phyloP scores from a whole-genome alignment of 2,797 vertebrate genomes.

The Onychomys leucogaster region DNA sequence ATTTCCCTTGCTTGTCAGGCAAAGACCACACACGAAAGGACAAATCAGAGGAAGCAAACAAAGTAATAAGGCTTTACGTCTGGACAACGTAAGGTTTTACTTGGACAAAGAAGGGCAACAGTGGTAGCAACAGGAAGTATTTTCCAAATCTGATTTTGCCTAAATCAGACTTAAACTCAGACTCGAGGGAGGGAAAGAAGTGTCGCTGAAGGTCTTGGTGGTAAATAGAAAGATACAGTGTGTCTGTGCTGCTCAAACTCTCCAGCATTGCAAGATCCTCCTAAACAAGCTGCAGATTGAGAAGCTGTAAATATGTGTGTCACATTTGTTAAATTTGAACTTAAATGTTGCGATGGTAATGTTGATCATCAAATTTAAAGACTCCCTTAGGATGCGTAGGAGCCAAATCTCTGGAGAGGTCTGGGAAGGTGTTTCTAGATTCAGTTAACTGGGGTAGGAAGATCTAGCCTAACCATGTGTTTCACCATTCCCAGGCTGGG shows the following conservation, averaged over 20 bases:
- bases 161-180: slow-evolving; percentile 63
- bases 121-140: slow-evolving; percentile 57
- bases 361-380: neutral
- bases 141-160: slow-evolving; percentile 72
- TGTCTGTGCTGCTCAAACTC: slow-evolving; percentile 61
- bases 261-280: slow-evolving; percentile 80
- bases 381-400: neutral
- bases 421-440: neutral
- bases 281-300: slow-evolving; percentile 85
- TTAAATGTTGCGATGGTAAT: neutral
- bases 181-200: slow-evolving; percentile 73
- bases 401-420: neutral
- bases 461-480: neutral
- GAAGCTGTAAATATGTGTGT: slow-evolving; percentile 85
- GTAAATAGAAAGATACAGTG: slow-evolving; percentile 81
- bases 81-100: slow-evolving; percentile 64
- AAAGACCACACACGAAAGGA: neutral
- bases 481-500: neutral
- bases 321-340: slow-evolving; percentile 76
- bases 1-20: neutral
- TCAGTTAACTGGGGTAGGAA: neutral
- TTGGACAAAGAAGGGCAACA: slow-evolving; percentile 76
- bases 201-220: slow-evolving; percentile 75
- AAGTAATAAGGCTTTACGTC: slow-evolving; percentile 68
- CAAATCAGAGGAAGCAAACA: neutral